A percentile compares a stretch with the other conserved stretches of the same genome.
Evolutionary conservation across 2,888 invertebrate species (phyloP).

Genomic region (Ptilodon capucinus): DNA sequence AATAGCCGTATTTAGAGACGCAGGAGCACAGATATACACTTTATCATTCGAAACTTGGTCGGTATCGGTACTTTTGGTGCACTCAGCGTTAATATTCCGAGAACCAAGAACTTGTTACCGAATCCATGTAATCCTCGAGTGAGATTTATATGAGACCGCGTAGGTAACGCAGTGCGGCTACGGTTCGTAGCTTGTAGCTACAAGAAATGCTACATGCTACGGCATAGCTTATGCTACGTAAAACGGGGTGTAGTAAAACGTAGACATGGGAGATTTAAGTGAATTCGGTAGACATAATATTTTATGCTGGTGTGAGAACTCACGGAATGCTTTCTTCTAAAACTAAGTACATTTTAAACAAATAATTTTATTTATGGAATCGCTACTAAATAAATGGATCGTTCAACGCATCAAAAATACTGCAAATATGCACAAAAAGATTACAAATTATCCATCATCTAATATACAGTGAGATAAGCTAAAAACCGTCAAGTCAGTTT

Average conservation of each 20-base stretch:
- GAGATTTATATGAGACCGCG: conserved; percentile 68
- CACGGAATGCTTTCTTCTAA: no score
- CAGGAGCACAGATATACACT: conserved; percentile 40
- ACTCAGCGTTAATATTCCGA: conserved; percentile 60
- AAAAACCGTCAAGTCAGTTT: conserved; percentile 21
- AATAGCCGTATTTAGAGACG: conserved; percentile 29
- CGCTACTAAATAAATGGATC: no score
- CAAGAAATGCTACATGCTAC: conserved; percentile 36
- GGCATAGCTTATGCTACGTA: neutral
- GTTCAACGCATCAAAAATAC: no score
- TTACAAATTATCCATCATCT: neutral
- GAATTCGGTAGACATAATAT: conserved; percentile 35
- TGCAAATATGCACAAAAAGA: neutral
- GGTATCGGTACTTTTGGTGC: conserved; percentile 50
- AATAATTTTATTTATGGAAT: no score
- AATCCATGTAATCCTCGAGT: conserved; percentile 63
- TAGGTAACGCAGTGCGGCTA: conserved; percentile 68
- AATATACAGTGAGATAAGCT: neutral
- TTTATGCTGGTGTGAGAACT: no score
- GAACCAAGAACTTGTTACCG: conserved; percentile 65
- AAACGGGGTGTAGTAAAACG: conserved; percentile 39
- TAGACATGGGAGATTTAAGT: conserved; percentile 52
- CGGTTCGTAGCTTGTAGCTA: conserved; percentile 45
- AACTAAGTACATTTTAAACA: no score
- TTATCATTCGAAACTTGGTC: conserved; percentile 48